These are phyloP conservation scores for Zeus faber DNA, from an alignment of 2,113 vertebrate species.

Conservation along the genomic window DNA sequence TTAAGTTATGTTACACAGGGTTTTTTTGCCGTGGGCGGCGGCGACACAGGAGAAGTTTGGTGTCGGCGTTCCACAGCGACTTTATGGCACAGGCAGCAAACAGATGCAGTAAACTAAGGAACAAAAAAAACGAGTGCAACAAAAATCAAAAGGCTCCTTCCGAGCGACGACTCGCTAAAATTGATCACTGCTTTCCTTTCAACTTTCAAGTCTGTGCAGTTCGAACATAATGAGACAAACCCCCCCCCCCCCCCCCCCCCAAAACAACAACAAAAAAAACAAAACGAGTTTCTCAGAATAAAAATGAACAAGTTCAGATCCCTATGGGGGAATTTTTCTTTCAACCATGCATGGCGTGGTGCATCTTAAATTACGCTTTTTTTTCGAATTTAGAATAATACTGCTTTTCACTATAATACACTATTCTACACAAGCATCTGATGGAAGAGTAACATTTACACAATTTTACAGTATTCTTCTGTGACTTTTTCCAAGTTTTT, in stretches of 20 bases:
- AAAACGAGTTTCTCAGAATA: slow-evolving; percentile 59
- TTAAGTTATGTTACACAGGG: slow-evolving; percentile 57
- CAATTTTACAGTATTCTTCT: slow-evolving; percentile 77
- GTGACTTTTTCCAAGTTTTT: slow-evolving; percentile 66
- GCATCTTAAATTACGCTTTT: slow-evolving; percentile 81
- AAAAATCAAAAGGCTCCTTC: slow-evolving; percentile 63
- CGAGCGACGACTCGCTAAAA: slow-evolving; percentile 45
- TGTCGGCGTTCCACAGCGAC: slow-evolving; percentile 57
- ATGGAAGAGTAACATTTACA: slow-evolving; percentile 72
- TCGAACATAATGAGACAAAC: slow-evolving; percentile 31
- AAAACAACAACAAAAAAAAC: slow-evolving; percentile 42
- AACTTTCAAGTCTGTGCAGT: slow-evolving; percentile 70
- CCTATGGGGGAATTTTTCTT: slow-evolving; percentile 42
- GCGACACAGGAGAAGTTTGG: too few relatives aligned
- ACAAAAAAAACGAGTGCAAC: slow-evolving; percentile 54
- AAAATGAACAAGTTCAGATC: slow-evolving; percentile 64
- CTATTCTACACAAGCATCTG: slow-evolving; percentile 77
- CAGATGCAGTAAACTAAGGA: slow-evolving; percentile 28
- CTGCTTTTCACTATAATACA: slow-evolving; percentile 85
- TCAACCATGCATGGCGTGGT: slow-evolving; percentile 77
- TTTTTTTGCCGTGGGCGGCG: slow-evolving; percentile 70
- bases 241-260: too few relatives aligned
- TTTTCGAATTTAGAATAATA: slow-evolving; percentile 85
- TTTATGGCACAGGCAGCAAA: slow-evolving; percentile 68
- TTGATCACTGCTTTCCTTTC: slow-evolving; percentile 51